Base-by-base conservation (phyloP, 2,888 invertebrate species). In the Euclidia mi region DNA sequence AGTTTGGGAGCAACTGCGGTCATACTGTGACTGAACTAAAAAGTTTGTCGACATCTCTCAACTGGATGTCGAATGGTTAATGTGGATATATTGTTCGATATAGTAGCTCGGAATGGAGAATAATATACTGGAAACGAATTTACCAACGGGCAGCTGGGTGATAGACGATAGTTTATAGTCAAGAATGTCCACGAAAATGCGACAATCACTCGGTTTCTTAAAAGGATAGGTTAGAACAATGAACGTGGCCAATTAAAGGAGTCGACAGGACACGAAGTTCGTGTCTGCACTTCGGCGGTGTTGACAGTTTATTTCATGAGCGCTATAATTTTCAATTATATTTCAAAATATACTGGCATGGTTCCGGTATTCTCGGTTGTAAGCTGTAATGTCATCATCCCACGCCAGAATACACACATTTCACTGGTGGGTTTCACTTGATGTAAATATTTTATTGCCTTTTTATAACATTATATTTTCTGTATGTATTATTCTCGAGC, bases 251-350 rank as follows among this genome's bases (percentile, higher is more conserved):
- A 91, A 92, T 91, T 91, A 91, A 84, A 85, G 78, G 78, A 80
- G 79, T 73, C 81, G 79, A 81, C 81, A 74, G 74, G 79, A 88
- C 88, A 91, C 87, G 88, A 87, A 85, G 76, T 87, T 83, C 83
- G 81, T 87, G 87, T 88, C 81, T 78, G 69, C 74, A 78, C 75
- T 75, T 81, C 77, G 78, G 73, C 74, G 72, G 71, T 75, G 83
- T 81, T 85, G 88, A 89, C 85, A 83, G 69, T 82, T 83, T 82
- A 82, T 80, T 84, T 83, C 81, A 84, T 82, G 81, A 78, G 71
- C 71, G 78, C 85, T 81, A 89, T 89, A 85, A 89, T 84, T 89
- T 86, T 79, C 82, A 88, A 88, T 87, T 87, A 85, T 86, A 82
- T 82, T 86, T 82, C 69, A 76, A 85, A 82, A 77, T 72, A 81